Conservation (phyloP, 2,888 invertebrate genomes). For the Cancer borealis region DNA sequence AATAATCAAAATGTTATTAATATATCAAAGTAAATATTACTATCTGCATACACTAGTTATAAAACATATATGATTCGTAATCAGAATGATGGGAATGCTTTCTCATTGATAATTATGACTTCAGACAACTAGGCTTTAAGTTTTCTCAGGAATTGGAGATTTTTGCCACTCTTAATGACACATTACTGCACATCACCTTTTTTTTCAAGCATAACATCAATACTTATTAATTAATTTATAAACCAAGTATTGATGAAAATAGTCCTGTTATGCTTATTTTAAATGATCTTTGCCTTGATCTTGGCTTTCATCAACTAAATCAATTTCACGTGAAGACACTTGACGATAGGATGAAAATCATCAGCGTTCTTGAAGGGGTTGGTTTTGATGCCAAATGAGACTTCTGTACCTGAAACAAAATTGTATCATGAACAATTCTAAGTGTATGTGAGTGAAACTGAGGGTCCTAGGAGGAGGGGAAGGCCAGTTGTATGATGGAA, state of each 20-base stretch:
- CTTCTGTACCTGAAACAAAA: not conserved
- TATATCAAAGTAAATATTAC: not conserved
- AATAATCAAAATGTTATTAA: not conserved
- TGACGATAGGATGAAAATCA: not conserved
- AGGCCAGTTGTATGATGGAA: too few species aligned
- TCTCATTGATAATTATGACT: not conserved
- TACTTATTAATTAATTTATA: not conserved
- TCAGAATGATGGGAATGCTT: not conserved
- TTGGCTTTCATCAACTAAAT: not conserved
- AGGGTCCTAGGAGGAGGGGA: too few species aligned
- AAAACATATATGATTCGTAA: not conserved
- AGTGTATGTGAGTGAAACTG: not conserved
- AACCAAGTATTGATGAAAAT: not conserved
- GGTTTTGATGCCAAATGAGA: not conserved
- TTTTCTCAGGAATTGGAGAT: not conserved
- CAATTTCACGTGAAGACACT: not conserved
- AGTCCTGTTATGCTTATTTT: not conserved
- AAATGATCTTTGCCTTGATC: not conserved
- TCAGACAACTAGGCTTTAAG: not conserved
- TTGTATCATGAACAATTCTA: not conserved
- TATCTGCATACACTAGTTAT: not conserved
- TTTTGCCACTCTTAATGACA: not conserved
- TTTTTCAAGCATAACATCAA: not conserved
- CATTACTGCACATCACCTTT: not conserved
- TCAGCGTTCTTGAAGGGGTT: not conserved